Evolutionary conservation across 2,113 vertebrate species (phyloP).

Genomic region (Mustela nigripes): DNA sequence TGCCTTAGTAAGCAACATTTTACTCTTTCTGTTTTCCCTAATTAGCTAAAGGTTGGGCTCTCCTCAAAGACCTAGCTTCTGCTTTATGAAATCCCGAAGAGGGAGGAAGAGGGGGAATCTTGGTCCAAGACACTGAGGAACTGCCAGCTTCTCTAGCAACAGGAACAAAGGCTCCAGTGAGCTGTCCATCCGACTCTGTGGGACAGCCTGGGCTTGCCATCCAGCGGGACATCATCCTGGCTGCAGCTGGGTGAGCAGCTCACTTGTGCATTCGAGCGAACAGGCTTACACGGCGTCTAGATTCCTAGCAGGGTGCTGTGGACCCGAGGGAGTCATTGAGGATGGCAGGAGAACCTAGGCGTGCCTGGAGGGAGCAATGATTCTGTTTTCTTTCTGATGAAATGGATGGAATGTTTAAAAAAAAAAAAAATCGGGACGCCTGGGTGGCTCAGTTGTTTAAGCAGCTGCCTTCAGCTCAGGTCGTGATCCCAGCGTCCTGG

Average conservation of each 20-base stretch:
- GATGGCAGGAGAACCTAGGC: no score
- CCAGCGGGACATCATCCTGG: background rate
- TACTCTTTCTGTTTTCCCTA: background rate
- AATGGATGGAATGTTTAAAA: background rate
- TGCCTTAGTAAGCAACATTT: background rate
- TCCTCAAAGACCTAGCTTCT: background rate
- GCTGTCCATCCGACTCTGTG: background rate
- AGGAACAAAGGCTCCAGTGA: background rate
- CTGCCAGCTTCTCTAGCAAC: background rate
- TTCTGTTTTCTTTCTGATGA: background rate
- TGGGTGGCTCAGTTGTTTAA: no score
- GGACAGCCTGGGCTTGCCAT: background rate
- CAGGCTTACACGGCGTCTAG: rapidly evolving
- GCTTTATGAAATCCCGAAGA: background rate
- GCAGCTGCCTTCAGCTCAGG: no score
- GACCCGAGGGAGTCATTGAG: no score
- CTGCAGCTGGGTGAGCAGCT: background rate
- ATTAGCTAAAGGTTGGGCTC: background rate
- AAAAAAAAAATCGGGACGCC: background rate
- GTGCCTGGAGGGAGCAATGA: background rate
- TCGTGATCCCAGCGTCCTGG: no score
- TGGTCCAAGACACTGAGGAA: background rate
- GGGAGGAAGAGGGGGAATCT: background rate
- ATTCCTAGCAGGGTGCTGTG: background rate
- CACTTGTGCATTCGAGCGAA: no score